A percentile compares a stretch with the other conserved stretches of the same genome.
These are phyloP conservation scores for Lacanobia oleracea DNA, from an alignment of 2,888 invertebrate genomes.

Conservation along the genomic window DNA sequence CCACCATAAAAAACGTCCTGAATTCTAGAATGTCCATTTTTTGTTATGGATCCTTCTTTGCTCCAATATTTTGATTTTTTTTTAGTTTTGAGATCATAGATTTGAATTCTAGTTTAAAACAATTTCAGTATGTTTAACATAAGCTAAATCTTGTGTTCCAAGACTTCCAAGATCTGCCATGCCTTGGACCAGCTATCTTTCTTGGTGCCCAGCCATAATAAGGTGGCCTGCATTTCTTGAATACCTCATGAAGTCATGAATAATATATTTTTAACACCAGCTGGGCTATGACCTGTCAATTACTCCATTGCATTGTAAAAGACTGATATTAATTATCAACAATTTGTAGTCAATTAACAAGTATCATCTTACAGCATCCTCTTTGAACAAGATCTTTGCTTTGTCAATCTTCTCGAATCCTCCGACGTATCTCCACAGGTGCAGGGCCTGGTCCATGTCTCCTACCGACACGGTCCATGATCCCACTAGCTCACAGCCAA, in stretches of 20 bases:
- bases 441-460: conserved; percentile 99
- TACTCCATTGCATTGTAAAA: background rate
- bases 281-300: background rate
- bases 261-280: background rate
- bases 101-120: too few relatives aligned
- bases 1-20: background rate
- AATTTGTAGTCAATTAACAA: conserved; percentile 3
- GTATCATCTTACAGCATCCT: conserved; percentile 91
- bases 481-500: conserved; percentile 96
- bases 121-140: too few relatives aligned
- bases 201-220: too few relatives aligned
- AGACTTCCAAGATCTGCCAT: too few relatives aligned
- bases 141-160: too few relatives aligned
- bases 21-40: too few relatives aligned
- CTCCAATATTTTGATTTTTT: too few relatives aligned
- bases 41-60: too few relatives aligned
- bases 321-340: conserved; percentile 1
- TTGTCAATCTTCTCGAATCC: conserved; percentile 97
- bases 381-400: conserved; percentile 92
- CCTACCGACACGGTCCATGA: conserved; percentile 99
- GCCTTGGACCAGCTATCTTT: too few relatives aligned
- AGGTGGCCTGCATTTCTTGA: too few relatives aligned
- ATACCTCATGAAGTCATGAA: background rate
- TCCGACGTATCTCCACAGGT: conserved; percentile 98
- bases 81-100: too few relatives aligned